These are phyloP conservation scores for Brienomyrus brachyistius DNA, from an alignment of 2,113 vertebrate species.

Conservation along the genomic window DNA sequence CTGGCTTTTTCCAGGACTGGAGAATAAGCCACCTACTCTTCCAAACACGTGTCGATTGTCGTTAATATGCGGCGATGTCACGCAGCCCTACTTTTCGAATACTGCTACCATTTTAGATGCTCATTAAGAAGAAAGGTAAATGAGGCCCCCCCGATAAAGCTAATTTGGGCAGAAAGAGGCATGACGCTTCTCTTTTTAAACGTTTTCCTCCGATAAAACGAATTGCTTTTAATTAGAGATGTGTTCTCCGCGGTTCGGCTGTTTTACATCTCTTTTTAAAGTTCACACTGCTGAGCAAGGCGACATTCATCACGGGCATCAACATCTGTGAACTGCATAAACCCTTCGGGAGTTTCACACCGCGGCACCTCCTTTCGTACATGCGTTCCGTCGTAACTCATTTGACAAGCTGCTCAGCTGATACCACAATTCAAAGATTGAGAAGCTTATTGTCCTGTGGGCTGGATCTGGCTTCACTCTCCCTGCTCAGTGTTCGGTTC, in stretches of 20 bases:
- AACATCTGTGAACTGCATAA: neutral
- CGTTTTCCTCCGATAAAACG: slow-evolving; percentile 14
- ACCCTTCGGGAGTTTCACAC: neutral
- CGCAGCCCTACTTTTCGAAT: slow-evolving; percentile 1
- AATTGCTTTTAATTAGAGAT: slow-evolving; percentile 36
- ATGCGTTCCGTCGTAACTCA: neutral
- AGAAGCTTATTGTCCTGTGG: neutral
- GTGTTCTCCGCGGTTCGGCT: neutral
- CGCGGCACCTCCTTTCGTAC: neutral
- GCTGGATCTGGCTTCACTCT: neutral
- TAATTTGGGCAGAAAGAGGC: slow-evolving; percentile 19
- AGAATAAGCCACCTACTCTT: neutral
- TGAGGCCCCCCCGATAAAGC: neutral
- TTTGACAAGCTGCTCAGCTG: neutral
- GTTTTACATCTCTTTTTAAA: slow-evolving; percentile 17
- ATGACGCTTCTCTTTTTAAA: slow-evolving; percentile 31
- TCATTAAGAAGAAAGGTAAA: slow-evolving; percentile 25
- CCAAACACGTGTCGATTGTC: neutral
- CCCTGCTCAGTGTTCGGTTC: neutral
- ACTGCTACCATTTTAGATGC: slow-evolving; percentile 25
- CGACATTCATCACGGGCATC: neutral
- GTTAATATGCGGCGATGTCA: neutral
- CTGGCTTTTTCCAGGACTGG: neutral
- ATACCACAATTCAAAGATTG: neutral
- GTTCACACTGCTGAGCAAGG: neutral